Conservation (phyloP, 2,797 vertebrate genomes). For the Serranus cabrilla region DNA sequence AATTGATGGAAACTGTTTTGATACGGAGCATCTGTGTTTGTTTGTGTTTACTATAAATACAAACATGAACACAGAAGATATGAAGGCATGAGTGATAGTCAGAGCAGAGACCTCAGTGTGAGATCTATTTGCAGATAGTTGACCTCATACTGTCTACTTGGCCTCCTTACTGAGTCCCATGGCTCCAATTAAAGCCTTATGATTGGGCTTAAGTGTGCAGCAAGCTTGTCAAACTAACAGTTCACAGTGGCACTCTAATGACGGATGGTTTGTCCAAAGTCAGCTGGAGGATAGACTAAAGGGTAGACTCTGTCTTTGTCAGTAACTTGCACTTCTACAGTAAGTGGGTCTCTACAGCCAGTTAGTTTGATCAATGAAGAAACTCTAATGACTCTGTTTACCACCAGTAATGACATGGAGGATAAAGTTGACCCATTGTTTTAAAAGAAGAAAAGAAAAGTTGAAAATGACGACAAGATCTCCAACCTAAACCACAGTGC, state of each 20-base stretch:
- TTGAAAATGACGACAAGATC: no score
- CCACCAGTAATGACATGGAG: neutral
- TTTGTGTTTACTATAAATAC: conserved; percentile 3
- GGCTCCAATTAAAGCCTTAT: conserved; percentile 65
- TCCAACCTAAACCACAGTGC: no score
- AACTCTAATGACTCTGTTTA: neutral
- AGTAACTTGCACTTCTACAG: neutral
- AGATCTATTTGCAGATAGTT: conserved; percentile 58
- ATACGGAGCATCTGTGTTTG: neutral
- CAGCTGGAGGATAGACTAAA: conserved; percentile 1
- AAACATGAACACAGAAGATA: conserved; percentile 1
- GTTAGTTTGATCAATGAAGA: neutral
- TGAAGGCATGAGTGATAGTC: conserved; percentile 7
- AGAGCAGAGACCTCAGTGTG: conserved; percentile 22
- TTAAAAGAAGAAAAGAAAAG: no score
- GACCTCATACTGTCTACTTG: conserved; percentile 63
- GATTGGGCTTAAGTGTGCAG: conserved; percentile 49
- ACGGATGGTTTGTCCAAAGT: conserved; percentile 31
- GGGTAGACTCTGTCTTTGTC: neutral
- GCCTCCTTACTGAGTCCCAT: conserved; percentile 50
- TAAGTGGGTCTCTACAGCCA: neutral
- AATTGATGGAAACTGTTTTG: conserved; percentile 1
- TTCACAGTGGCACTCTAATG: conserved; percentile 13
- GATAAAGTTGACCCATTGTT: neutral
- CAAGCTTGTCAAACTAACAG: conserved; percentile 35